Conservation (phyloP, 2,113 vertebrate genomes). For the Anthoscopus minutus region DNA sequence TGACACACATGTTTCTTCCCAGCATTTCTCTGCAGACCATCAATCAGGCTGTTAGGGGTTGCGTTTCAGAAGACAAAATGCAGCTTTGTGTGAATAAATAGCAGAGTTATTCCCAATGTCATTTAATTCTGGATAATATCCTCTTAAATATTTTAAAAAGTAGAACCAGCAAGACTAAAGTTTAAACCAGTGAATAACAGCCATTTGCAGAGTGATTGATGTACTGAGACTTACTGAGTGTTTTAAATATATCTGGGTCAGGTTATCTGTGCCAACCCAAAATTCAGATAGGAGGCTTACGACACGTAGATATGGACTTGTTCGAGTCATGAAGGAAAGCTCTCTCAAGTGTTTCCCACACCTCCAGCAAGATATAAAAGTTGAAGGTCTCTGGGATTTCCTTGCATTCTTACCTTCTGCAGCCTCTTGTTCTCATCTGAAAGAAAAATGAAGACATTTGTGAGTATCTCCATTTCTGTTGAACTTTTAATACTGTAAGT, state of each 20-base stretch:
- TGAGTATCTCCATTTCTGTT: conserved; percentile 58
- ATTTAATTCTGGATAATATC: neutral
- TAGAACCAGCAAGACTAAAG: neutral
- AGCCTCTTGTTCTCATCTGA: neutral
- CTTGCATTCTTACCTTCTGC: neutral
- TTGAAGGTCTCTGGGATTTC: neutral
- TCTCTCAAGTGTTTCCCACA: conserved; percentile 46
- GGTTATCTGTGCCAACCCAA: conserved; percentile 36
- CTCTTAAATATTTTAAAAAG: neutral
- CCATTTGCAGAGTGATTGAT: conserved; percentile 59
- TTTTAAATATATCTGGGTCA: conserved; percentile 6
- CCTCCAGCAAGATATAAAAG: conserved; percentile 66
- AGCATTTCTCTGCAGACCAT: neutral
- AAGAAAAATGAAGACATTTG: conserved; percentile 66
- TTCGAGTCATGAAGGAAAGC: neutral
- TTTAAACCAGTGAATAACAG: conserved; percentile 21
- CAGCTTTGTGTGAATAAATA: neutral
- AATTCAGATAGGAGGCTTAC: conserved; percentile 63
- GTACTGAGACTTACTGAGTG: conserved; percentile 20
- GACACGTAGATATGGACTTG: conserved; percentile 36
- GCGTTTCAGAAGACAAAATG: neutral
- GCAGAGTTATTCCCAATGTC: neutral
- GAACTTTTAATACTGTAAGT: neutral
- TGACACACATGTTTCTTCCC: neutral
- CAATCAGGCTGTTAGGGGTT: neutral